These are phyloP conservation scores for Rhinoderma darwinii DNA, from an alignment of 2,113 vertebrate species.

Conservation along the genomic window DNA sequence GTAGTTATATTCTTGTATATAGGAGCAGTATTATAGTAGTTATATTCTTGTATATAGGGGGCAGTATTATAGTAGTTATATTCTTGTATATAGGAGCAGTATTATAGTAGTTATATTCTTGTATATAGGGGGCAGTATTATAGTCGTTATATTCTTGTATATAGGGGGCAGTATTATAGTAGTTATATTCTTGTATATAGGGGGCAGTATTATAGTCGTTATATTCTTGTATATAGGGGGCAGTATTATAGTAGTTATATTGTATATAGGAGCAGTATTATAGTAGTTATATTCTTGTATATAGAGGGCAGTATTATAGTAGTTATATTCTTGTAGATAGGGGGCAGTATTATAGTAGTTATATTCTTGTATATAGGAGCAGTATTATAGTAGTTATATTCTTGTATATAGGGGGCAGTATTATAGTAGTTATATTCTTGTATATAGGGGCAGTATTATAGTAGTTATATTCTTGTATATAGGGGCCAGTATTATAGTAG, in stretches of 20 bases:
- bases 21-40: neutral
- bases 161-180: slow-evolving; percentile 8
- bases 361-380: neutral
- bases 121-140: neutral
- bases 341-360: neutral
- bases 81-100: neutral
- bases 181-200: slow-evolving; percentile 13
- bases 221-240: neutral
- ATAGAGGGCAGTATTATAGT: neutral
- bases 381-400: slow-evolving; percentile 1
- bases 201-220: neutral
- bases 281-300: neutral
- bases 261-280: neutral
- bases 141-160: slow-evolving; percentile 1
- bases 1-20: neutral
- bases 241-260: slow-evolving; percentile 11
- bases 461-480: neutral
- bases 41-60: neutral
- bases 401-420: neutral
- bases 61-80: neutral
- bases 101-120: slow-evolving; percentile 15
- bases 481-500: slow-evolving; percentile 5
- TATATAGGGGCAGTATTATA: neutral
- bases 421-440: neutral
- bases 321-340: too few relatives aligned